Percentiles rank a stretch among this genome's conserved stretches.
phyloP scores from a whole-genome alignment of 2,797 vertebrate species.

The Phataginus tricuspis region DNA sequence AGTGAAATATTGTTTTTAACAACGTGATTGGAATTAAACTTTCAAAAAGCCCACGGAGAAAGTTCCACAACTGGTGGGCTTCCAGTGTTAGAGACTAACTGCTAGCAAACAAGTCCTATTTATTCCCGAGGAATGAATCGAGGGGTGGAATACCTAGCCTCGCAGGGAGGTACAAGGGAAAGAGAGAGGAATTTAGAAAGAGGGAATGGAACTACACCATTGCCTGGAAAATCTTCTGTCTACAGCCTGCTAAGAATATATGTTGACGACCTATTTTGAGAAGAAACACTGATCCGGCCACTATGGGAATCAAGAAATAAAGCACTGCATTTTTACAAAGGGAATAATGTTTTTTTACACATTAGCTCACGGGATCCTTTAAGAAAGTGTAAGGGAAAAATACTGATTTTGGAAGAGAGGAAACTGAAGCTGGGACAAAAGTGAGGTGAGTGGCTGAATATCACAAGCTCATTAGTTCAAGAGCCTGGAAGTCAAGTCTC shows the following conservation, averaged over 20 bases:
- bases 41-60: slow-evolving; percentile 35
- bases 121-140: not conserved
- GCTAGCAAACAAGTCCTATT: not conserved
- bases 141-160: not conserved
- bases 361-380: no score
- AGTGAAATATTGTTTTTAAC: slow-evolving; percentile 80
- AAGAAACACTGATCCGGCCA: not conserved
- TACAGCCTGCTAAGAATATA: not conserved
- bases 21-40: slow-evolving; percentile 77
- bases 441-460: not conserved
- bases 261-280: not conserved
- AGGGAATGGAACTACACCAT: not conserved
- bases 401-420: not conserved
- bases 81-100: not conserved
- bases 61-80: not conserved
- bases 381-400: not conserved
- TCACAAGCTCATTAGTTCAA: not conserved
- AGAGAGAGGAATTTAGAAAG: not conserved
- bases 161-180: rapidly evolving
- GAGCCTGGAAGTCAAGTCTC: not conserved
- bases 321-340: not conserved
- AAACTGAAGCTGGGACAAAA: not conserved
- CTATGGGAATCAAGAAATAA: not conserved
- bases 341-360: no score
- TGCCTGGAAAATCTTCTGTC: not conserved